phyloP scores from a whole-genome alignment of 1,140 invertebrate genomes.

The Drosophila sechellia region DNA sequence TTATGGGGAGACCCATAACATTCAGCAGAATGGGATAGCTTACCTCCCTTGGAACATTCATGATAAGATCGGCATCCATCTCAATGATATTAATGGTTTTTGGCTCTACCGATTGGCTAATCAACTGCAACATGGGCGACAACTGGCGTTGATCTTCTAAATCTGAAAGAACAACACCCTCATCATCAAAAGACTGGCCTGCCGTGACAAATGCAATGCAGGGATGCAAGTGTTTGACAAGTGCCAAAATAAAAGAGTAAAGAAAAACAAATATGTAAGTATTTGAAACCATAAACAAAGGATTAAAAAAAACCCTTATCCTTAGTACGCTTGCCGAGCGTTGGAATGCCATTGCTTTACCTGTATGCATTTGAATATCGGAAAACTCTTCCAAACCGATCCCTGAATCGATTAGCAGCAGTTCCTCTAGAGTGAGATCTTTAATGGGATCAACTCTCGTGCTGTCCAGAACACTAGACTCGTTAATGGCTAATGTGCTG shows the following conservation, averaged over 20 bases:
- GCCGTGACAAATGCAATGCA: conserved; percentile 48
- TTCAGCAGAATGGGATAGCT: conserved; percentile 35
- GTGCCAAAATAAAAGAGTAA: conserved; percentile 48
- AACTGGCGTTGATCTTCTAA: conserved; percentile 45
- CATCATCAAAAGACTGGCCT: conserved; percentile 74
- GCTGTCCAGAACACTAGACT: conserved; percentile 47
- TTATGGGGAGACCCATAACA: conserved; percentile 31
- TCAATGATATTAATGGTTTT: not conserved
- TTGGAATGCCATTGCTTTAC: conserved; percentile 53
- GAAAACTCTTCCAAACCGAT: conserved; percentile 49
- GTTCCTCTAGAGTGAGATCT: conserved; percentile 4
- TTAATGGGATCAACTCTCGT: conserved; percentile 16
- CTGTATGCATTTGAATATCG: conserved; percentile 27
- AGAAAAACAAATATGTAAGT: conserved; percentile 58
- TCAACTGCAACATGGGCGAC: not conserved
- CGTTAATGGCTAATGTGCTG: conserved; percentile 47
- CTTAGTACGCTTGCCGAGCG: conserved; percentile 31
- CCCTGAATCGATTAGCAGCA: conserved; percentile 50
- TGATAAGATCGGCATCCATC: conserved; percentile 31
- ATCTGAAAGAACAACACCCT: conserved; percentile 79
- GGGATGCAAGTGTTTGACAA: conserved; percentile 37
- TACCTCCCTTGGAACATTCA: conserved; percentile 34
- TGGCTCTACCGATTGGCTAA: conserved; percentile 9
- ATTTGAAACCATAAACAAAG: conserved; percentile 41
- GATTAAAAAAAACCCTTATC: conserved; percentile 73